phyloP scores from a whole-genome alignment of 2,113 vertebrate genomes.

The Sula dactylatra region DNA sequence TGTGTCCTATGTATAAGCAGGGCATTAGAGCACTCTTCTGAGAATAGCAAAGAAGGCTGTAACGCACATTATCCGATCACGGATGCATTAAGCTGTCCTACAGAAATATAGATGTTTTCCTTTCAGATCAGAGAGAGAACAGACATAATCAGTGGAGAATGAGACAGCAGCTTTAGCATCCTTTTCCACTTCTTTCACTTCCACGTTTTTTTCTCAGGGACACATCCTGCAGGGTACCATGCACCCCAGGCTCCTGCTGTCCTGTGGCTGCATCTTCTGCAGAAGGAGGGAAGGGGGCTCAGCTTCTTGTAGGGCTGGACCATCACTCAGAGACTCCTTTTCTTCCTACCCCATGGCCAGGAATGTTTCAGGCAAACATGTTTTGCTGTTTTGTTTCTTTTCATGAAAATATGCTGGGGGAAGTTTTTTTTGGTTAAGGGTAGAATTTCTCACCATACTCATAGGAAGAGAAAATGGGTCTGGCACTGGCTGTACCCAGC shows the following conservation, averaged over 20 bases:
- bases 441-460: neutral
- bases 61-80: neutral
- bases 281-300: neutral
- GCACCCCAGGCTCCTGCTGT: neutral
- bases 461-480: neutral
- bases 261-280: no score
- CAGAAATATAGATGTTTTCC: constrained; percentile 7
- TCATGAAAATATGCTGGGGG: neutral
- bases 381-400: neutral
- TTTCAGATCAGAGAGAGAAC: neutral
- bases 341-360: neutral
- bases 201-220: neutral
- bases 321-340: neutral
- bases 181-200: neutral
- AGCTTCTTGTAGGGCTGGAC: accelerated
- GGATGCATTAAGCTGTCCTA: constrained; percentile 23
- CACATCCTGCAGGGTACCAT: neutral
- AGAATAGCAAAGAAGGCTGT: constrained; percentile 30
- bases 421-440: neutral
- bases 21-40: constrained; percentile 48
- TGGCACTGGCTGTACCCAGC: neutral
- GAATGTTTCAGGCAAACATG: neutral
- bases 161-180: constrained; percentile 14
- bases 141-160: neutral
- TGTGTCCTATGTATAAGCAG: constrained; percentile 27